Percentiles rank a stretch among this genome's conserved stretches.
Evolutionary conservation across 2,113 vertebrate species (phyloP).

Genomic region (Ptyas mucosa): DNA sequence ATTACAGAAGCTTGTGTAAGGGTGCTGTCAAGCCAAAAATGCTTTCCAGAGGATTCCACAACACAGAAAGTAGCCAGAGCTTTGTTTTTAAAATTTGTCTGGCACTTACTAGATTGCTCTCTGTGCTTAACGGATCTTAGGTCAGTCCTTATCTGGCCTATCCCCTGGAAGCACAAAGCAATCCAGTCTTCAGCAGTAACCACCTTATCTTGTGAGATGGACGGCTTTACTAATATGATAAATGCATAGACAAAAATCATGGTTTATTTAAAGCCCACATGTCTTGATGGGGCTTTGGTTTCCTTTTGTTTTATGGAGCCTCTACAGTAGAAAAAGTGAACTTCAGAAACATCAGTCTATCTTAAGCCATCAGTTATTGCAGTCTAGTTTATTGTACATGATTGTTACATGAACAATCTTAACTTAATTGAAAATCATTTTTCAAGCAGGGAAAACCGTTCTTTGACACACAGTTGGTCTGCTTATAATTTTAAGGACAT

Average conservation of each 20-base stretch:
- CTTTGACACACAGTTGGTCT: neutral
- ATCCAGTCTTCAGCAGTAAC: neutral
- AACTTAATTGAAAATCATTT: neutral
- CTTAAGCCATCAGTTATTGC: neutral
- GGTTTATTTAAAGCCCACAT: neutral
- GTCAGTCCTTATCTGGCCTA: constrained; percentile 32
- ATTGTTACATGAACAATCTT: neutral
- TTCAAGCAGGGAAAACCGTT: neutral
- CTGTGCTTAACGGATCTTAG: constrained; percentile 38
- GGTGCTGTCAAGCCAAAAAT: constrained; percentile 45
- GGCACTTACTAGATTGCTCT: constrained; percentile 31
- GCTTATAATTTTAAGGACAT: neutral
- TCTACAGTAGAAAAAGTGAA: neutral
- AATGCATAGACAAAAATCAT: neutral
- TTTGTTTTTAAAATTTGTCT: constrained; percentile 38
- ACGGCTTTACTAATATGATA: neutral
- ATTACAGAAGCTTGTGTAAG: constrained; percentile 42
- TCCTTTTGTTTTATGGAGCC: neutral
- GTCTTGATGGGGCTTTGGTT: neutral
- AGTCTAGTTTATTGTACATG: too few relatives aligned
- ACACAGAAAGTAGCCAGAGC: neutral
- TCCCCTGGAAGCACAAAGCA: neutral
- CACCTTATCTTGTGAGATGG: neutral
- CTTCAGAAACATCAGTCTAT: too few relatives aligned
- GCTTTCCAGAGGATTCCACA: constrained; percentile 49